Conservation (phyloP, 2,113 vertebrate species). For the Hucho hucho region DNA sequence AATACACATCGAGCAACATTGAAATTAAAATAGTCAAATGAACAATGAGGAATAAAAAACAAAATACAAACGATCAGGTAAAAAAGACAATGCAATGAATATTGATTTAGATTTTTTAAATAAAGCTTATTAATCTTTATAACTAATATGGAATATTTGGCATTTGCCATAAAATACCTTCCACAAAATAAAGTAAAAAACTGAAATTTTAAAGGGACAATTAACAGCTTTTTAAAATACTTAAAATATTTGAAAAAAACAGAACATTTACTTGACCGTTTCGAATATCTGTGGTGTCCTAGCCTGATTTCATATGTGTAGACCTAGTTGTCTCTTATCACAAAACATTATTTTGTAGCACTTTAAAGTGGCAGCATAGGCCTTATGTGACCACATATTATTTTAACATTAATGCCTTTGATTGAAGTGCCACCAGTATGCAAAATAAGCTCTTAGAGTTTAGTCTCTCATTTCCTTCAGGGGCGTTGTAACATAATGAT, state of each 20-base stretch:
- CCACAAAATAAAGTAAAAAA: neutral
- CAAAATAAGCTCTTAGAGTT: neutral
- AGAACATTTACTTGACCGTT: neutral
- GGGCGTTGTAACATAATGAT: constrained; percentile 14
- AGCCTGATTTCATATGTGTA: too few relatives aligned
- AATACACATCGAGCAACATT: neutral
- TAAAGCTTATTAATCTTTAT: too few relatives aligned
- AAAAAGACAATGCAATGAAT: neutral
- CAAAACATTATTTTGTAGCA: neutral
- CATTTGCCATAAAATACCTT: neutral
- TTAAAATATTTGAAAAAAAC: neutral
- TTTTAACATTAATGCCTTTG: neutral
- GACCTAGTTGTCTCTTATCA: too few relatives aligned
- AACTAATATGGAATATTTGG: too few relatives aligned
- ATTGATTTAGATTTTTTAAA: neutral
- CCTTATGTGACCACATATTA: neutral
- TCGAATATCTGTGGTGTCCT: neutral
- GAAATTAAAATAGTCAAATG: neutral
- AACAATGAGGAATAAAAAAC: neutral
- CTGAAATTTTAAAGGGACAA: neutral
- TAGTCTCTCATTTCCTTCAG: neutral
- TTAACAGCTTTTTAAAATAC: too few relatives aligned
- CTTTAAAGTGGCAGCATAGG: neutral
- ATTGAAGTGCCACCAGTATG: neutral
- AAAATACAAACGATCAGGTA: neutral